Percentiles rank a stretch among this genome's conserved stretches.
Evolutionary conservation across 2,888 invertebrate species (phyloP).

Genomic region (Odontocerum albicorne): DNA sequence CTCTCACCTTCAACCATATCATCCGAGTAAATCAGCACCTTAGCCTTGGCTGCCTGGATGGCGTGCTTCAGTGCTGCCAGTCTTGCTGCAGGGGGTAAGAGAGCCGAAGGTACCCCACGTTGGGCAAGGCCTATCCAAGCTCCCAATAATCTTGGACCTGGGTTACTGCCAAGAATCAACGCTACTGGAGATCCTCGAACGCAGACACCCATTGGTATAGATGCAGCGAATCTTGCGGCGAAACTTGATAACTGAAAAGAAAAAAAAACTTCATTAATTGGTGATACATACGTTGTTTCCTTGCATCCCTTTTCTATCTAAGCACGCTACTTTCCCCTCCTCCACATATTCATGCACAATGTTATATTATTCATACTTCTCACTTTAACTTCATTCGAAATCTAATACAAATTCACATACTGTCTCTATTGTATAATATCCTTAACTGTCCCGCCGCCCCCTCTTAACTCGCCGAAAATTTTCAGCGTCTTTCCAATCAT

Average conservation of each 20-base stretch:
- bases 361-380: too few relatives aligned
- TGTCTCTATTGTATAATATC: too few relatives aligned
- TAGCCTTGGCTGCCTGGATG: slow-evolving; percentile 74
- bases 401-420: too few relatives aligned
- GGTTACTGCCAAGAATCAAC: slow-evolving; percentile 41
- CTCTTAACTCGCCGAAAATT: too few relatives aligned
- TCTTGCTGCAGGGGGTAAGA: slow-evolving; percentile 88
- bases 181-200: slow-evolving; percentile 1
- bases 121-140: slow-evolving; percentile 92
- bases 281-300: background rate
- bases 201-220: background rate
- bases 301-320: too few relatives aligned
- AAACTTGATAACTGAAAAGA: slow-evolving; percentile 4
- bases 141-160: slow-evolving; percentile 82
- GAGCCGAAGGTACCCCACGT: slow-evolving; percentile 76
- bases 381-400: too few relatives aligned
- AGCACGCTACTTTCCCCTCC: too few relatives aligned
- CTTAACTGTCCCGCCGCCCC: too few relatives aligned
- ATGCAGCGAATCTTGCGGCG: slow-evolving; percentile 1
- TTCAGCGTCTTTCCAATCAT: too few relatives aligned
- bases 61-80: slow-evolving; percentile 78
- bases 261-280: background rate
- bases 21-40: slow-evolving; percentile 67
- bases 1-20: slow-evolving; percentile 56
- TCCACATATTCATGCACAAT: too few relatives aligned